Evolutionary conservation across 2,797 vertebrate genomes (phyloP), one percentile per base, ranked within the genome.

Genomic region (Gallinago nigripennis): DNA sequence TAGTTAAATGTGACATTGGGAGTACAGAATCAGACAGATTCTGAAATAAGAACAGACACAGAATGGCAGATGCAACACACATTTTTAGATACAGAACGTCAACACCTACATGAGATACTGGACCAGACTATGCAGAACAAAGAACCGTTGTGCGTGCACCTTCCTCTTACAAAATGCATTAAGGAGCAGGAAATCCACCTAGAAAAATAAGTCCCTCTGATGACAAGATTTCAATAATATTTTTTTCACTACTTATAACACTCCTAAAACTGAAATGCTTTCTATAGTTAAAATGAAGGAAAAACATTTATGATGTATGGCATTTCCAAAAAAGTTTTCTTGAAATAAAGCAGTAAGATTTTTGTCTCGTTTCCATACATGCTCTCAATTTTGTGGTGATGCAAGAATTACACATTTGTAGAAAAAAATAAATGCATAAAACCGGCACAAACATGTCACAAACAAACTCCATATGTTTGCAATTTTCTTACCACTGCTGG

Each of bases 401-500:
- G 39, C 81, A 94, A 75, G 46, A 86, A 89, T 54, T 54, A 54
- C 79, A 83, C 79, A 61, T 88, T 66, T 73, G 37, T 19, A 63
- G 61, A 33, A 66, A 68, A 63, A 77, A 50, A 53, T 15, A 50
- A 16, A 77, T 0, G 33, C 77, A 91, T 33, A 92, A 71, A 94
- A 92, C 84, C 5, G 6, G 83, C 94, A 96, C 82, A 89, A 89
- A 91, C 96, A 96, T 4, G 24, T 72, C 92, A 97, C 79, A 97
- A 90, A 96, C 70, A 97, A 97, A 97, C 82, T 90, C 77, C 83
- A 43, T 86, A 92, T 76, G 92, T 78, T 81, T 92, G 91, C 73
- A 97, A 93, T 97, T 97, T 95, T 97, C 99, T 99, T 99, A 99
- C 99, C 99, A 97, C 98, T 98, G 97, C 98, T 98, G 97, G 98